phyloP scores from a whole-genome alignment of 2,888 invertebrate genomes.

The Eilema caniola region DNA sequence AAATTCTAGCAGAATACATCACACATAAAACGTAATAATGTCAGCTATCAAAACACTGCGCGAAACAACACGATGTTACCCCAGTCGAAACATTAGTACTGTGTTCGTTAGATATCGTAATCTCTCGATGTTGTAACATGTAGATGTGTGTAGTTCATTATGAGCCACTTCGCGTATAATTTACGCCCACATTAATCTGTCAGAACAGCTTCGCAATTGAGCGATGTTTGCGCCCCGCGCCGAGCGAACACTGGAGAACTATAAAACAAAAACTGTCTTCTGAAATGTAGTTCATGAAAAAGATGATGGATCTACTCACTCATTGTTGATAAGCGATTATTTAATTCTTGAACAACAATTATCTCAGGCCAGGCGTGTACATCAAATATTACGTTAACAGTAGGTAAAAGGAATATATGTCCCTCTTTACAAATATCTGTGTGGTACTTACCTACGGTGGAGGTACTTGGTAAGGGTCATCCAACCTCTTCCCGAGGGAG shows the following conservation, averaged over 20 bases:
- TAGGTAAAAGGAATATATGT: background rate
- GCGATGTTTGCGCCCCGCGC: background rate
- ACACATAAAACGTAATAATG: background rate
- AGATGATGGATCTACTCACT: background rate
- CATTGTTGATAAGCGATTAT: background rate
- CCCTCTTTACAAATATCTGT: background rate
- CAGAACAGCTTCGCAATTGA: background rate
- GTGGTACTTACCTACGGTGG: background rate
- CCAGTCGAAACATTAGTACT: background rate
- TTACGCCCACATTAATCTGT: slow-evolving; percentile 3
- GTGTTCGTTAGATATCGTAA: background rate
- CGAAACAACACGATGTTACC: background rate
- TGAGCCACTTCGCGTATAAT: background rate
- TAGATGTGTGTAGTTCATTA: slow-evolving; percentile 8
- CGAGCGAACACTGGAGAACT: background rate
- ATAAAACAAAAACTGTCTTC: background rate
- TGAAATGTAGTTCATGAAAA: background rate
- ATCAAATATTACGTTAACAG: background rate
- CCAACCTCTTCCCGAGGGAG: too few species aligned
- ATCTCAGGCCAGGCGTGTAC: background rate
- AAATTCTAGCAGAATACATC: slow-evolving; percentile 1
- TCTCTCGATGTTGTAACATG: background rate
- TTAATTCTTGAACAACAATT: background rate
- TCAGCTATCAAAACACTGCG: background rate
- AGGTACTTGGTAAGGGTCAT: too few species aligned